Evolutionary conservation across 2,888 invertebrate genomes (phyloP), one percentile per base, ranked within the genome.

Genomic region (Gryllus longicercus): DNA sequence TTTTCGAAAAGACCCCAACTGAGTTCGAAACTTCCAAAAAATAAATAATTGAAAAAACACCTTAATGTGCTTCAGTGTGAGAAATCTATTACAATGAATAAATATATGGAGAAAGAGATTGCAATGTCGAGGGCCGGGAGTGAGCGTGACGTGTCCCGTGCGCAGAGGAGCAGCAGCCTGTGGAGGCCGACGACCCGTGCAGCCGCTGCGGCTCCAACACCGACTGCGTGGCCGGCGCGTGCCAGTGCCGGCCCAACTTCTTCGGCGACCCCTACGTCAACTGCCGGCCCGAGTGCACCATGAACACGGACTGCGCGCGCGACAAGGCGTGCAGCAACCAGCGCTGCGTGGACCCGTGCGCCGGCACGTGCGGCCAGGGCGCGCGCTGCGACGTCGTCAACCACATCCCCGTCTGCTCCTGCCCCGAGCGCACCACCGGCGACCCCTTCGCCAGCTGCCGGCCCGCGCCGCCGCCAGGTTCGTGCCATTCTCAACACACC

Each of bases 281-380:
- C 81, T 95, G 95, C 85, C 90, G 90, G 82, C 94, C 95, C 1
- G 95, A 95, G 87, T 95, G 94, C 86, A 89, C 93, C 25, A 90
- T 92, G 83, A 94, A 91, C 85, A 91, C 92, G 14, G 93, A 94
- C 85, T 94, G 94, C 85, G 86, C 91, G 5, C 89, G 90, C 78
- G 90, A 92, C 84, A 91, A 90, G 84, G 92, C 94, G 49, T 95
- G 95, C 85, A 91, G 93, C 25, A 92, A 93, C 85, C 91, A 92
- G 84, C 93, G 92, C 87, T 95, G 94, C 85, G 89, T 88, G 82
- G 93, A 95, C 86, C 94, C 94, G 79, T 90, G 90, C 83, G 88
- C 89, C 3, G 90, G 90, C 49, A 88, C 88, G 75, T 91, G 91
- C 84, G 91, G 90, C 25, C 86, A 86, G 83, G 89, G 89, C 83